Evolutionary conservation across 2,113 vertebrate genomes (phyloP), one percentile per base, ranked within the genome.

Genomic region (Empidonax traillii): DNA sequence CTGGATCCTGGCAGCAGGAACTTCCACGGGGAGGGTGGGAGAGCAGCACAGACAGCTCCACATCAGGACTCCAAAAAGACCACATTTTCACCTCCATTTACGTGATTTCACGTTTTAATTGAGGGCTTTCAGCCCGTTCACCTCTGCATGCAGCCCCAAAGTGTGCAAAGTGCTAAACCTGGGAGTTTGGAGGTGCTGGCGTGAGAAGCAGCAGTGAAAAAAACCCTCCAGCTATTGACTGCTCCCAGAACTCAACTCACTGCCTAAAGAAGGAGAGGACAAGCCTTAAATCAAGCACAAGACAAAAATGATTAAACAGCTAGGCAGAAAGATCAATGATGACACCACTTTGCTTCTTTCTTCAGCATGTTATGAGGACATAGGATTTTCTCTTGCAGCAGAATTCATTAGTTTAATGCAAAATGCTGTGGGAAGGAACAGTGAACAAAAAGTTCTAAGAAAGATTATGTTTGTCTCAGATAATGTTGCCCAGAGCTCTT

Each of bases 161-260:
- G 28, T 0, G 6, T 3, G 8, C 4, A 1, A 37, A 27, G 58
- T 6, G n/a, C 39, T 78, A 4, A 72, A 12, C 59, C 3, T 12
- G n/a, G 31, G 52, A 43, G 44, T 19, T 7, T 25, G 68, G 23
- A 58, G 56, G 22, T 15, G 44, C 49, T 18, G 27, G 7, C 2
- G 8, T 7, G 25, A 72, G 52, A 39, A 44, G 52, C 41, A 55
- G 31, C 3, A 58, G 62, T 8, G 27, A 58, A 71, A 71, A 71
- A 49, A 68, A 37, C 31, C 12, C 39, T 66, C 41, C 41, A 39
- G 16, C 43, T 73, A 23, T 37, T 4, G 2, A 9, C 35, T 16
- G 58, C 62, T 47, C 52, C 37, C 55, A 71, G 51, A 69, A 25
- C 51, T 41, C 73, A 56, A 15, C 49, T 75, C 51, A 43, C 14